These are phyloP conservation scores for Drosophila saltans DNA, from an alignment of 1,140 invertebrate genomes.

Conservation along the genomic window DNA sequence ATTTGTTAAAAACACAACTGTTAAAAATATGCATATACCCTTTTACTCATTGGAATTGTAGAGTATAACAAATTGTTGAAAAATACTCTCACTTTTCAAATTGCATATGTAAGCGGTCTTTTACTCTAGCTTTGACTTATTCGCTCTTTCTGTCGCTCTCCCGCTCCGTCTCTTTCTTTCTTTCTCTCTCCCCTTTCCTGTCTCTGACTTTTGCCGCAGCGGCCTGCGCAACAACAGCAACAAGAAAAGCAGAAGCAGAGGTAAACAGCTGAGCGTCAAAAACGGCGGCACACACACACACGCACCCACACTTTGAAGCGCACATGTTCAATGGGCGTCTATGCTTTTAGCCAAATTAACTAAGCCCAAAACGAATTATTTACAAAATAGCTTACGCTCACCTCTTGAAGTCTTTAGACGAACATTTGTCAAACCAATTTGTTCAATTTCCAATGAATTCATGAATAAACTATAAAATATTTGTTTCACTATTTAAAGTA, in stretches of 20 bases:
- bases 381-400: constrained; percentile 1
- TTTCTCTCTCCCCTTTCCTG: background rate
- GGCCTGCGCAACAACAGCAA: constrained; percentile 10
- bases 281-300: constrained; percentile 10
- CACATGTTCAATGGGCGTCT: constrained; percentile 6
- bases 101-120: constrained; percentile 15
- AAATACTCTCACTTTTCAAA: constrained; percentile 76
- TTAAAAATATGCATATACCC: background rate
- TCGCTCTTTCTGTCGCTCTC: background rate
- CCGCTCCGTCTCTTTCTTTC: background rate
- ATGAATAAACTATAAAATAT: background rate
- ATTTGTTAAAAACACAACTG: background rate
- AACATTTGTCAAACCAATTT: background rate
- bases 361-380: background rate
- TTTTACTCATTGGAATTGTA: background rate
- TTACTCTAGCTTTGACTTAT: background rate
- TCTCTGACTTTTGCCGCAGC: background rate
- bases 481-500: background rate
- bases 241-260: background rate
- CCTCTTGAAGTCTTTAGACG: background rate
- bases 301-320: background rate
- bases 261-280: constrained; percentile 19
- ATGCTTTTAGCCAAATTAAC: constrained; percentile 17
- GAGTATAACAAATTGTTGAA: constrained; percentile 84
- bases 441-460: background rate